Evolutionary conservation across 2,888 invertebrate genomes (phyloP), one percentile per base, ranked within the genome.

Genomic region (Patella depressa): DNA sequence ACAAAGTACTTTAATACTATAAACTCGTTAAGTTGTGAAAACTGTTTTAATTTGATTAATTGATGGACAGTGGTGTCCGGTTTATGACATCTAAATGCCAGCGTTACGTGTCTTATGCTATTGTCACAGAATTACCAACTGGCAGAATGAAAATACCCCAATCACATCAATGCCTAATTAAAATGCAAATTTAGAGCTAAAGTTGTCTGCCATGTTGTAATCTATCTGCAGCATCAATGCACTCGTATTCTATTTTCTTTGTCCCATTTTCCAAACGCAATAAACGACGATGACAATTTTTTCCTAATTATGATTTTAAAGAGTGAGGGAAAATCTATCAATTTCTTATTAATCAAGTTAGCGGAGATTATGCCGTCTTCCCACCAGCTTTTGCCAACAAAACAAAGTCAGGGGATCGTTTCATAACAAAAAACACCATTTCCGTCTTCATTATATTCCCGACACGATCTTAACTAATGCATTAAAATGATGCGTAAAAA

Each of bases 331-430:
- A 59, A 59, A 59, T 59, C 59, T 59, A 59, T 59, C 17, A 59
- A 59, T 59, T 59, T 59, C n/a, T 59, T 59, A 59, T 59, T 59
- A 59, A 59, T 59, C 59, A 59, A 59, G 19, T 59, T 59, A 59
- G 59, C n/a, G 17, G 7, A 17, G n/a, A 59, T 59, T 59, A 59
- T 59, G 59, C 45, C 45, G 45, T 45, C 45, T 45, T 45, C 45
- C 45, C 45, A 45, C 45, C 45, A 45, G 9, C 45, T 9, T 45
- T 9, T 45, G 45, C 45, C 45, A 45, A 9, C 45, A 45, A 45
- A 45, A 45, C 45, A 45, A 45, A 45, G 45, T 45, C 45, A 45
- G 45, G 45, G 45, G 45, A 45, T 45, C 45, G 45, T 45, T 45
- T 45, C 45, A 45, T 45, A 45, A 45, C 45, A 45, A 45, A 45